Percentiles rank a stretch among this genome's conserved stretches.
Conservation (phyloP, 2,888 invertebrate species). For the Ophioninae sp. region DNA sequence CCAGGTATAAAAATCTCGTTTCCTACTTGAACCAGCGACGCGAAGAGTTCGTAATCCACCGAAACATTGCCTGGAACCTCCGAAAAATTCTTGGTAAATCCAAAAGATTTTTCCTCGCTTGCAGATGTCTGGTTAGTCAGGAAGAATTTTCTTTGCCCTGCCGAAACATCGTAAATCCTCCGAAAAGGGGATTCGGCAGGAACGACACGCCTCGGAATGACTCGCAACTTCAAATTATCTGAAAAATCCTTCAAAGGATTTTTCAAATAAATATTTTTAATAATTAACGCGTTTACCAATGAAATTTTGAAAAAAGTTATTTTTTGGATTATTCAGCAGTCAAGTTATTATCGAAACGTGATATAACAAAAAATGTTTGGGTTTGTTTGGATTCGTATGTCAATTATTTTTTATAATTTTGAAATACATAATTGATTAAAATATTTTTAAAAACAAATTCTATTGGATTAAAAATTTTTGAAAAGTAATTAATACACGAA, state of each 20-base stretch:
- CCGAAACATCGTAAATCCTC: slow-evolving; percentile 31
- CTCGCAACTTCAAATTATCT: background rate
- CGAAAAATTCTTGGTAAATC: slow-evolving; percentile 29
- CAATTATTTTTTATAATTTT: no score
- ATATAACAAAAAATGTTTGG: no score
- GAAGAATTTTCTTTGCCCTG: slow-evolving; percentile 2
- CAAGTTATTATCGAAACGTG: no score
- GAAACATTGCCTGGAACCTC: slow-evolving; percentile 23
- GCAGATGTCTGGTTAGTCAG: background rate
- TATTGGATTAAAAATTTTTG: no score
- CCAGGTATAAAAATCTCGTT: slow-evolving; percentile 43
- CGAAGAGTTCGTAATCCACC: slow-evolving; percentile 28
- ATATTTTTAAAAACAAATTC: no score
- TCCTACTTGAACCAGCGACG: background rate
- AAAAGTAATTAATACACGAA: no score
- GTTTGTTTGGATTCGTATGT: no score
- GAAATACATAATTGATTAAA: no score
- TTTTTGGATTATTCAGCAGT: no score
- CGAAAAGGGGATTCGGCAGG: background rate
- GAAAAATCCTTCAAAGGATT: background rate
- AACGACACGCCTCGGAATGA: background rate
- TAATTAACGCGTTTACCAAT: no score
- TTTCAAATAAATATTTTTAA: background rate
- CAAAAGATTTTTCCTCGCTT: background rate
- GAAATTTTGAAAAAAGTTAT: no score